A percentile compares a stretch with the other conserved stretches of the same genome.
phyloP scores from a whole-genome alignment of 2,797 vertebrate genomes.

The Etheostoma nigrum region DNA sequence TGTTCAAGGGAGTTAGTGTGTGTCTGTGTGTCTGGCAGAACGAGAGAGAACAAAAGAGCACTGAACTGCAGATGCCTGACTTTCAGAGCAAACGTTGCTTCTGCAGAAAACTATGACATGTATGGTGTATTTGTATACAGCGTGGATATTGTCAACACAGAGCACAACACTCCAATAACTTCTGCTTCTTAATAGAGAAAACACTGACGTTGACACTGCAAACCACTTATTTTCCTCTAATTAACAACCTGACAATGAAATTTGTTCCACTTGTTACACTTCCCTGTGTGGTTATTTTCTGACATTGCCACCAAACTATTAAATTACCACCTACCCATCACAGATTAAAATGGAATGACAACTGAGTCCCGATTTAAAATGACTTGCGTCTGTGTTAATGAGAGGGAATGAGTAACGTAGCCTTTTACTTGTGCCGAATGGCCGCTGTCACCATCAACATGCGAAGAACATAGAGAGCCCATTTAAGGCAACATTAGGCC shows the following conservation, averaged over 20 bases:
- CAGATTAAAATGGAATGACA: constrained; percentile 29
- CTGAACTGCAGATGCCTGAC: constrained; percentile 65
- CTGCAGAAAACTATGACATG: constrained; percentile 28
- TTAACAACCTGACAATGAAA: constrained; percentile 70
- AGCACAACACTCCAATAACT: constrained; percentile 49
- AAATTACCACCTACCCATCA: constrained; percentile 71
- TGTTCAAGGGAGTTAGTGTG: constrained; percentile 49
- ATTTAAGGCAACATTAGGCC: constrained; percentile 52
- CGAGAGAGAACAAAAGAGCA: constrained; percentile 34
- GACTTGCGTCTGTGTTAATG: constrained; percentile 59
- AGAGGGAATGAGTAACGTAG: constrained; percentile 25
- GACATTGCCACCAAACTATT: constrained; percentile 63
- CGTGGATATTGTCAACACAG: constrained; percentile 26
- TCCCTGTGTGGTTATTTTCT: constrained; percentile 53
- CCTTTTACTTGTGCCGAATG: constrained; percentile 21
- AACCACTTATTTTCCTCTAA: constrained; percentile 66
- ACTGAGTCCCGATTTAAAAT: constrained; percentile 40
- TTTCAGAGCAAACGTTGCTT: constrained; percentile 37
- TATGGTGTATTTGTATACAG: constrained; percentile 11
- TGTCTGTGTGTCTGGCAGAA: constrained; percentile 27
- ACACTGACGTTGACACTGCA: constrained; percentile 35
- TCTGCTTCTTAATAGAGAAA: constrained; percentile 47
- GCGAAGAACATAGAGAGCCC: constrained; percentile 41
- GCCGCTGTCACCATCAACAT: constrained; percentile 18
- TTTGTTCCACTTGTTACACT: constrained; percentile 45